These are phyloP conservation scores for Nannobrachium achirus DNA, from an alignment of 2,113 vertebrate genomes.

Conservation along the genomic window DNA sequence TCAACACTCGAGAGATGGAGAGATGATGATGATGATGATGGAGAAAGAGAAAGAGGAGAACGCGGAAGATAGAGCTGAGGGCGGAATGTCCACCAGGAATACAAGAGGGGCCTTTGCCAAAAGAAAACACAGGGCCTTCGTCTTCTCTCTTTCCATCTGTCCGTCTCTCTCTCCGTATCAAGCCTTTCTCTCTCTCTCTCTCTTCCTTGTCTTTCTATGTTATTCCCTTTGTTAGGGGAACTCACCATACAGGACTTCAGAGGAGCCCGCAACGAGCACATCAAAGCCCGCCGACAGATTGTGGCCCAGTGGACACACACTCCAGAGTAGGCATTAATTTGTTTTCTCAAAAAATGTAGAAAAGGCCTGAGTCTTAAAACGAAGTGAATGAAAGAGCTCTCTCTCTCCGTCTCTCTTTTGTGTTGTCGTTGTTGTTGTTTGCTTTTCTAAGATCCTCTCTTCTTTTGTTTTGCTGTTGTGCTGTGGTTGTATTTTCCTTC, in stretches of 20 bases:
- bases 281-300: constrained; percentile 76
- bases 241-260: constrained; percentile 70
- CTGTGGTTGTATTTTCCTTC: too few species aligned
- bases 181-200: constrained; percentile 43
- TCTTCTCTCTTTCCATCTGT: too few species aligned
- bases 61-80: constrained; percentile 60
- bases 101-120: constrained; percentile 67
- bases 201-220: constrained; percentile 73
- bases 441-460: not conserved
- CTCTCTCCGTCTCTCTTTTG: constrained; percentile 2
- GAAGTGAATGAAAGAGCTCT: constrained; percentile 55
- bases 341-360: constrained; percentile 74
- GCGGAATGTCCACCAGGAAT: constrained; percentile 73
- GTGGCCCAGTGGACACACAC: constrained; percentile 73
- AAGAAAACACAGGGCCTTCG: too few species aligned
- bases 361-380: constrained; percentile 54
- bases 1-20: constrained; percentile 20
- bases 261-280: constrained; percentile 74
- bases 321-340: constrained; percentile 72
- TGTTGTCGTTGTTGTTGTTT: not conserved
- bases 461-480: not conserved
- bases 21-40: not conserved
- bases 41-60: constrained; percentile 47
- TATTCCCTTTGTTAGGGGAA: constrained; percentile 79
- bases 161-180: too few species aligned